Evolutionary conservation across 1,140 invertebrate genomes (phyloP).

Genomic region (Geopemphigus sp.): DNA sequence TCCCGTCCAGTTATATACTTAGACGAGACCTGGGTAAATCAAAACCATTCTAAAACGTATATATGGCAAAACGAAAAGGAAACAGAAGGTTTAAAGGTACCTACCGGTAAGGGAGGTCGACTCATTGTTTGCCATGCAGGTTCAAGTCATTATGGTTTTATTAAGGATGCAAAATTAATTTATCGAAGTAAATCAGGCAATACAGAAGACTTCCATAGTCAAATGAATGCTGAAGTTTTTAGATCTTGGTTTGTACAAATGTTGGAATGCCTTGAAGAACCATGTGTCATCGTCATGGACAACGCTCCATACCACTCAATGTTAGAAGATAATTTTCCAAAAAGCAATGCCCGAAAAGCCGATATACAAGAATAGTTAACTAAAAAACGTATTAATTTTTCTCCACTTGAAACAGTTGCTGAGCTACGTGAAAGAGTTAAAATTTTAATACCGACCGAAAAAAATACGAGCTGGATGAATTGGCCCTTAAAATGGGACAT

Average conservation of each 20-base stretch:
- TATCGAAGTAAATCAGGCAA: neutral
- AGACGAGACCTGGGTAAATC: too few species aligned
- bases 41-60: neutral
- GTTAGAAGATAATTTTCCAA: too few species aligned
- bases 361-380: neutral
- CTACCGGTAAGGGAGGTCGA: neutral
- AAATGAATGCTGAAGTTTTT: neutral
- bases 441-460: too few species aligned
- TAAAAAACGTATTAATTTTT: neutral
- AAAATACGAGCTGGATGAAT: too few species aligned
- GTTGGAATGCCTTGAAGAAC: neutral
- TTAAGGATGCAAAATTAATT: neutral
- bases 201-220: neutral
- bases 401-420: too few species aligned
- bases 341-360: too few species aligned
- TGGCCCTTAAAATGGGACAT: too few species aligned
- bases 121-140: neutral
- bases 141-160: neutral
- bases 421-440: too few species aligned
- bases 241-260: neutral
- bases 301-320: too few species aligned
- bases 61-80: neutral
- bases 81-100: neutral
- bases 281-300: neutral
- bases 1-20: neutral